These are phyloP conservation scores for Myrmecobius fasciatus DNA, from an alignment of 2,113 vertebrate genomes.

Conservation along the genomic window DNA sequence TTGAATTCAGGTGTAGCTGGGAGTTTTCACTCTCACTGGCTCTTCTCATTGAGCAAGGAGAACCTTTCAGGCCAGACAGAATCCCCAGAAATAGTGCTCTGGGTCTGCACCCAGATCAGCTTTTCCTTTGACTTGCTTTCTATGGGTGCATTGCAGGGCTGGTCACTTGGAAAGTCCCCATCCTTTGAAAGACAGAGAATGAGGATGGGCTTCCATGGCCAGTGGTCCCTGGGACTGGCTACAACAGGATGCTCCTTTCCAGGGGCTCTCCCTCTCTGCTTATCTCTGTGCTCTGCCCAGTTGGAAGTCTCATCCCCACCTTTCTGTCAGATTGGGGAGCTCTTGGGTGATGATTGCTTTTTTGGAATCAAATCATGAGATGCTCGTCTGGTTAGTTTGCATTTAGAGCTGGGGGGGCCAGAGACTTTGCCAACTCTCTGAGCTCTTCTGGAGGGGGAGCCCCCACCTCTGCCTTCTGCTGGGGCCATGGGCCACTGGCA, in stretches of 20 bases:
- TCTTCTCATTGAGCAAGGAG: slow-evolving; percentile 13
- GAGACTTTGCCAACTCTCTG: slow-evolving; percentile 8
- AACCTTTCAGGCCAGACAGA: background rate
- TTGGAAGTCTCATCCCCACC: background rate
- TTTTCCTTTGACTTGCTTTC: background rate
- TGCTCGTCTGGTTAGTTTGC: slow-evolving; percentile 28
- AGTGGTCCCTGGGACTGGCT: background rate
- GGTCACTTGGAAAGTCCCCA: background rate
- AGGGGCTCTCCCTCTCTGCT: background rate
- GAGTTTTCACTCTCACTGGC: slow-evolving; percentile 53
- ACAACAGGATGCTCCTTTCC: background rate
- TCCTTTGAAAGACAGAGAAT: background rate
- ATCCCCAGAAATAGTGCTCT: background rate
- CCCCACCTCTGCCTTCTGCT: background rate
- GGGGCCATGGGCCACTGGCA: background rate
- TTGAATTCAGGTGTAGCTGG: slow-evolving; percentile 62
- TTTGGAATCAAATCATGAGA: slow-evolving; percentile 47
- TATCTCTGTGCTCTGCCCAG: background rate
- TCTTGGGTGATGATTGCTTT: slow-evolving; percentile 52
- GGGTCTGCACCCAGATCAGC: background rate
- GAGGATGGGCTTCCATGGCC: background rate
- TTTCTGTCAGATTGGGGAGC: background rate
- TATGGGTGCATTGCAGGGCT: background rate
- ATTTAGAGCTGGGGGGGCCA: slow-evolving; percentile 1
- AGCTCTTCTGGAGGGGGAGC: background rate